Evolutionary conservation across 1,140 invertebrate species (phyloP), one percentile per base, ranked within the genome.

Genomic region (Vanessa atalanta): DNA sequence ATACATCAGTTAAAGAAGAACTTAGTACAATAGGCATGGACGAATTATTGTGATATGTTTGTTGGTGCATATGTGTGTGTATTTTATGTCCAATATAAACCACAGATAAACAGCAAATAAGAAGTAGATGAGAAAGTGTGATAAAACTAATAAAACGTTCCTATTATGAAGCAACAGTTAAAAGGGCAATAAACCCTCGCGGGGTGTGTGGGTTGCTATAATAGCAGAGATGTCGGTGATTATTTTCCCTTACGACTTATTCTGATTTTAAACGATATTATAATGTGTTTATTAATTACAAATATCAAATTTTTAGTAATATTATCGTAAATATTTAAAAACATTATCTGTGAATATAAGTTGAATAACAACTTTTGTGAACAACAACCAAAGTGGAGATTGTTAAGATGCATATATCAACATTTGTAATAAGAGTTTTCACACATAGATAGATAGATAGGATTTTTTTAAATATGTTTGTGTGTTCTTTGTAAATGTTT

Each of bases 111-210:
- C 55, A 11, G n/a, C 53, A 16, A 55, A 55, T 55, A 60, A 23
- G 13, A 60, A 69, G 53, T 31, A 69, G 53, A 57, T 69, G 67
- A 48, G 53, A 69, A 69, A 69, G 55, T 69, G 43, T n/a, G 67
- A 69, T 47, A 64, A 64, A 47, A 16, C 14, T 64, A 47, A 47
- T 64, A 64, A 64, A 47, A 64, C 75, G 50, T 75, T 66, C 43
- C 23, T 60, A 77, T 82, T 81, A 79, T 72, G 70, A 72, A 76
- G 72, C 65, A 77, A 83, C 73, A 75, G 73, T 73, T 77, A 68
- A 75, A 79, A 84, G 86, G 81, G 82, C 84, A 85, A 83, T 87
- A 88, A 87, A 88, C 86, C 81, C 81, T 84, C 83, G 70, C 60
- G 53, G 77, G 83, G 70, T 81, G 87, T 89, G 89, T 87, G 85